Evolutionary conservation across 1,140 invertebrate genomes (phyloP).

Genomic region (Drosophila teissieri): DNA sequence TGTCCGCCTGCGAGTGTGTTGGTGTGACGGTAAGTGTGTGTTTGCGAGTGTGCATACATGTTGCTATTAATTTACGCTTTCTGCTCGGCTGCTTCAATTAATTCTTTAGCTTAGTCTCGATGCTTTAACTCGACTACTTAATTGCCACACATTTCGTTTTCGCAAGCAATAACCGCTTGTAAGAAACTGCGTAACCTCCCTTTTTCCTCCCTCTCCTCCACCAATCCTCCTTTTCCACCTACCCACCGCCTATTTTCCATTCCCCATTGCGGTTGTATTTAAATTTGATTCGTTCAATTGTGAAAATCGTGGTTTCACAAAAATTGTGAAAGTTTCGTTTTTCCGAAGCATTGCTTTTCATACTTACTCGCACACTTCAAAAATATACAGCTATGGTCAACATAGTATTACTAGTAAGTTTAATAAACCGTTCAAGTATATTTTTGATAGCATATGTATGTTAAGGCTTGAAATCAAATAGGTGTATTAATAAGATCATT

Average conservation of each 20-base stretch:
- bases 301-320: slow-evolving; percentile 63
- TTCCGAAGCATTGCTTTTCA: slow-evolving; percentile 40
- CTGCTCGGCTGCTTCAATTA: slow-evolving; percentile 81
- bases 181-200: neutral
- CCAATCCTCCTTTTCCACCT: neutral
- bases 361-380: neutral
- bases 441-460: too few relatives aligned
- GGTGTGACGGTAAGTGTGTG: slow-evolving; percentile 2
- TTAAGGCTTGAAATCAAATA: too few relatives aligned
- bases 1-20: slow-evolving; percentile 23
- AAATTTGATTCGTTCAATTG: slow-evolving; percentile 59
- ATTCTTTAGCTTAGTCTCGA: slow-evolving; percentile 65
- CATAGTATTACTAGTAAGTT: neutral
- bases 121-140: slow-evolving; percentile 52
- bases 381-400: neutral
- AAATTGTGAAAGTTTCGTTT: slow-evolving; percentile 71
- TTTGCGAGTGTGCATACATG: slow-evolving; percentile 21
- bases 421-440: neutral
- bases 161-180: slow-evolving; percentile 29
- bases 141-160: slow-evolving; percentile 57
- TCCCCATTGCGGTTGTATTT: slow-evolving; percentile 42
- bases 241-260: neutral
- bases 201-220: neutral
- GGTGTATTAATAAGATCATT: too few relatives aligned
- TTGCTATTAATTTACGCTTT: slow-evolving; percentile 75